Conservation (phyloP, 2,113 vertebrate species). For the Malurus cyaneus region DNA sequence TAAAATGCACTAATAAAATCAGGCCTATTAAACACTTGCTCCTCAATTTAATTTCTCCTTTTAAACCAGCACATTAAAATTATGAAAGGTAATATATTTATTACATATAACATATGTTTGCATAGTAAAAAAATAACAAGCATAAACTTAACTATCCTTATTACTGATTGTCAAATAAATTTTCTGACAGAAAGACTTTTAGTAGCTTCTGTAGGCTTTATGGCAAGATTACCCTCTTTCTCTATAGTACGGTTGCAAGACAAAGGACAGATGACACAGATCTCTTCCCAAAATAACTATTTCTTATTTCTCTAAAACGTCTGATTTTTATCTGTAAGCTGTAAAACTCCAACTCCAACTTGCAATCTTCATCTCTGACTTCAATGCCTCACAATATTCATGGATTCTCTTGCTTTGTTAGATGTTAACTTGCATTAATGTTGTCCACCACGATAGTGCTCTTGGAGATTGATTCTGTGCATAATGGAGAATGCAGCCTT, state of each 20-base stretch:
- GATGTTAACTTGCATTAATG: neutral
- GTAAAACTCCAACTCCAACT: neutral
- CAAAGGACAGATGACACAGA: neutral
- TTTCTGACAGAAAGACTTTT: neutral
- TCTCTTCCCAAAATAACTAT: neutral
- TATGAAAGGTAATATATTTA: neutral
- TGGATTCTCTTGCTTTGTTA: neutral
- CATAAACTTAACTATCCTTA: neutral
- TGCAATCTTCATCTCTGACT: neutral
- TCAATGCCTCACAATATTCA: rapidly evolving
- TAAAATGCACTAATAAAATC: slow-evolving; percentile 38
- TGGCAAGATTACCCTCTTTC: neutral
- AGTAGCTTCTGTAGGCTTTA: neutral
- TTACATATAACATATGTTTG: neutral
- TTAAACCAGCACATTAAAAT: slow-evolving; percentile 11
- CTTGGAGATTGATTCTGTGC: neutral
- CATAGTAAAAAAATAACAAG: slow-evolving; percentile 22
- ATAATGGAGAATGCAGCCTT: neutral
- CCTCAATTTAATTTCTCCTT: neutral
- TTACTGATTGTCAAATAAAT: slow-evolving; percentile 21
- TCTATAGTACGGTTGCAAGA: neutral
- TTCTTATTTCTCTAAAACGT: neutral
- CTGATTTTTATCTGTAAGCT: neutral
- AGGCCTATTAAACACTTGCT: neutral
- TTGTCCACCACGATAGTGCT: rapidly evolving